Evolutionary conservation across 1,140 invertebrate genomes (phyloP).

Genomic region (Aphelenchoides fujianensis): DNA sequence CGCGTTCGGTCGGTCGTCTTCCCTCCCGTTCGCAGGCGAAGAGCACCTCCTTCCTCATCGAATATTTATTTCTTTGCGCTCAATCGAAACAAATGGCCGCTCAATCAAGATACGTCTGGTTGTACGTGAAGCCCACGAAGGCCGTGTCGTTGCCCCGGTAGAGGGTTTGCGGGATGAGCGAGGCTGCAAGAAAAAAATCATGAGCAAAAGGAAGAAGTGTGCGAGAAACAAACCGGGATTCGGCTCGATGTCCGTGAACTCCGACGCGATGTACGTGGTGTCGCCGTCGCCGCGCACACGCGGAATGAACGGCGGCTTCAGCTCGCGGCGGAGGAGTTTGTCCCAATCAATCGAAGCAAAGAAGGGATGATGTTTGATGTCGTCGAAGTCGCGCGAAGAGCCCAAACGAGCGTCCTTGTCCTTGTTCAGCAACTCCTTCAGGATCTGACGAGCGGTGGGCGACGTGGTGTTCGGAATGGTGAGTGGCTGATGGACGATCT

Average conservation of each 20-base stretch:
- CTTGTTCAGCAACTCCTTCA: conserved; percentile 50
- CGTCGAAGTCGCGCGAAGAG: conserved; percentile 63
- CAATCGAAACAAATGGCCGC: too few species aligned
- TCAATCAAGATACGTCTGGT: background rate
- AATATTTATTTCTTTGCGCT: too few species aligned
- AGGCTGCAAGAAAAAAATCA: conserved; percentile 51
- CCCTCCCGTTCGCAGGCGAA: too few species aligned
- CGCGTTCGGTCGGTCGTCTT: too few species aligned
- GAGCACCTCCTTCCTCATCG: too few species aligned
- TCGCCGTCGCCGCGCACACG: conserved; percentile 48
- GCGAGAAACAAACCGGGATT: conserved; percentile 49
- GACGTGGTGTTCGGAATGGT: conserved; percentile 43
- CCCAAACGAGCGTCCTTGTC: conserved; percentile 50
- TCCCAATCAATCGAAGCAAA: conserved; percentile 76
- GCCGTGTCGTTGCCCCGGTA: conserved; percentile 27
- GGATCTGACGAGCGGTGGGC: conserved; percentile 35
- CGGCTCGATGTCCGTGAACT: conserved; percentile 53
- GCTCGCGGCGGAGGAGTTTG: conserved; percentile 82
- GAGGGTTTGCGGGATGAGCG: conserved; percentile 34
- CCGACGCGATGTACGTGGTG: conserved; percentile 42
- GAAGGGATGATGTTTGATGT: conserved; percentile 98
- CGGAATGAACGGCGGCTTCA: conserved; percentile 83
- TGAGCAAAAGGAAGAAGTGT: background rate
- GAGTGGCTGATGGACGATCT: conserved; percentile 53
- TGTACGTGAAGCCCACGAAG: conserved; percentile 37